Evolutionary conservation across 2,888 invertebrate genomes (phyloP), one percentile per base, ranked within the genome.

Genomic region (Hoplodrina blanda): DNA sequence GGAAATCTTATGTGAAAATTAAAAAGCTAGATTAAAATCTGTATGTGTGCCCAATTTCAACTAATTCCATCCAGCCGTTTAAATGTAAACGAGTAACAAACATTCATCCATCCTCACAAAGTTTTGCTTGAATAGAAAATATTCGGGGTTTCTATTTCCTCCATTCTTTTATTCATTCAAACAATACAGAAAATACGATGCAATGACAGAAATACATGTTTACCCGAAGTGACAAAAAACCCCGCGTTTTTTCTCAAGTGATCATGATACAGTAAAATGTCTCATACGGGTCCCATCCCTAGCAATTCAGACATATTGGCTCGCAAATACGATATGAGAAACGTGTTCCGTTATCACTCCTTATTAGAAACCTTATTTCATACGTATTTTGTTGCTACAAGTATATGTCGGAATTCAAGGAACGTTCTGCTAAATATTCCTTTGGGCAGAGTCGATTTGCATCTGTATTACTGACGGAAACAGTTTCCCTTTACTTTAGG

Each of bases 391-490:
- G 62, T 73, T 77, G 55, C 53, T 79, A 68, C 67, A 69, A 78
- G 78, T 82, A 67, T 76, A 77, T 67, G 76, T 77, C 77, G 75
- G 59, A 61, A 82, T 85, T 82, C 83, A 79, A 71, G 80, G 75
- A 84, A 82, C 80, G 82, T 73, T 54, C 75, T 73, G 75, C 83
- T 88, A 89, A 89, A 88, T 87, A 88, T 89, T 88, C 86, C 89
- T 88, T 86, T 89, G 84, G 89, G 84, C 87, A 66, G 73, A 80
- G 82, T 72, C 76, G 80, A 91, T 90, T 90, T 90, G 89, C 90
- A 91, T 90, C 85, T 89, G 87, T 88, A 88, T 88, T 87, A 83
- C 87, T 82, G 81, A 85, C 86, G 81, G 86, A 84, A 87, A 83
- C 83, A 82, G 81, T 85, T 87, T 76, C 80, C 78, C 81, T 66